Evolutionary conservation across 2,113 vertebrate genomes (phyloP).

Genomic region (Eolophus roseicapilla): DNA sequence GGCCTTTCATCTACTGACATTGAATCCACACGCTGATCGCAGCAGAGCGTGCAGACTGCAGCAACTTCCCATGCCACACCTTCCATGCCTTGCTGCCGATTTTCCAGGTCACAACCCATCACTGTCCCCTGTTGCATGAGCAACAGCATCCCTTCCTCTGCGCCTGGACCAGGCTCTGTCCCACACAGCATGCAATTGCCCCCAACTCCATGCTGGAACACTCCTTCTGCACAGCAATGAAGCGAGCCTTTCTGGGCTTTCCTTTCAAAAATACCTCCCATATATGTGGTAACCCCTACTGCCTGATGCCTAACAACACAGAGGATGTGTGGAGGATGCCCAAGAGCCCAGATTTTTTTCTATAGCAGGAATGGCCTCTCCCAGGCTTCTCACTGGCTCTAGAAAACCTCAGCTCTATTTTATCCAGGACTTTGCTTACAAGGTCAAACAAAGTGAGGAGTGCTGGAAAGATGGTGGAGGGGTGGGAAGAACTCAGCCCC

Average conservation of each 20-base stretch:
- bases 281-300: neutral
- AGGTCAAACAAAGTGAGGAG: neutral
- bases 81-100: rapidly evolving
- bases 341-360: neutral
- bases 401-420: neutral
- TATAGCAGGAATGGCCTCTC: neutral
- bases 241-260: rapidly evolving
- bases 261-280: neutral
- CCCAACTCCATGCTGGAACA: neutral
- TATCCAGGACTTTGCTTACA: neutral
- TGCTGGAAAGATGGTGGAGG: rapidly evolving
- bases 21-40: neutral
- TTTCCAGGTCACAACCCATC: neutral
- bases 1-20: constrained; percentile 32
- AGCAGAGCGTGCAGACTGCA: neutral
- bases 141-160: neutral
- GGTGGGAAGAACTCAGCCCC: neutral
- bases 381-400: neutral
- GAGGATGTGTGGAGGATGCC: neutral
- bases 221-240: neutral
- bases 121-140: rapidly evolving
- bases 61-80: neutral
- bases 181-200: neutral
- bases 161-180: neutral
- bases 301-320: neutral